Evolutionary conservation across 2,113 vertebrate species (phyloP).

Genomic region (Hymenochirus boettgeri): DNA sequence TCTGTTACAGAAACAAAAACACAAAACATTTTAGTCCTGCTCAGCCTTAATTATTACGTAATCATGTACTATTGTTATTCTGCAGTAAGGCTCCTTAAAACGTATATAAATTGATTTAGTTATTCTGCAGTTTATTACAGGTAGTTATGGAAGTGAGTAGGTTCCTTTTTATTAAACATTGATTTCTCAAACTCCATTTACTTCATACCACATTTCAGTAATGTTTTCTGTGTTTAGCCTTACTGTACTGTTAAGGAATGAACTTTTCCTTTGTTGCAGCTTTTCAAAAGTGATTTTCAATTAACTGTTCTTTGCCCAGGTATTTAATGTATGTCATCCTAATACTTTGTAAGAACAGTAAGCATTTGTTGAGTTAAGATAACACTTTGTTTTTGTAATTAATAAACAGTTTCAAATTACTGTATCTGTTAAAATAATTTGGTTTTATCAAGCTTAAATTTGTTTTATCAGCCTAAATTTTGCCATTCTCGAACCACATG

Average conservation of each 20-base stretch:
- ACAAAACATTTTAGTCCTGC: background rate
- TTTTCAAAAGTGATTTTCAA: constrained; percentile 7
- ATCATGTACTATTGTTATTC: too few species aligned
- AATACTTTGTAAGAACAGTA: constrained; percentile 32
- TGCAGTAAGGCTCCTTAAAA: background rate
- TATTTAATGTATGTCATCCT: constrained; percentile 6
- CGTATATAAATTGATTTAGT: too few species aligned
- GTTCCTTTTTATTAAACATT: background rate
- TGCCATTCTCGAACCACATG: constrained; percentile 19
- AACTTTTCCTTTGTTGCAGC: background rate
- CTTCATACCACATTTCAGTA: background rate
- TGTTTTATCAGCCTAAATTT: constrained; percentile 6
- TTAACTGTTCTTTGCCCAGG: constrained; percentile 22
- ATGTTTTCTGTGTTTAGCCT: background rate
- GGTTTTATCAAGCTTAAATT: constrained; percentile 9
- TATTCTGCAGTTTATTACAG: too few species aligned
- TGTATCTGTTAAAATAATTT: constrained; percentile 5
- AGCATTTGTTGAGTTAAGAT: background rate
- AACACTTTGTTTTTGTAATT: constrained; percentile 14
- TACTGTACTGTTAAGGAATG: background rate
- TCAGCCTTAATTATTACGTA: too few species aligned
- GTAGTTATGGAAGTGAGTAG: too few species aligned
- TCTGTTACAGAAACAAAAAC: too few species aligned
- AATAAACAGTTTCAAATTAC: constrained; percentile 16
- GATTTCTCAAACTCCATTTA: background rate